Percentiles rank a stretch among this genome's conserved stretches.
phyloP scores from a whole-genome alignment of 2,797 vertebrate species.

The Sorex maritimensis region DNA sequence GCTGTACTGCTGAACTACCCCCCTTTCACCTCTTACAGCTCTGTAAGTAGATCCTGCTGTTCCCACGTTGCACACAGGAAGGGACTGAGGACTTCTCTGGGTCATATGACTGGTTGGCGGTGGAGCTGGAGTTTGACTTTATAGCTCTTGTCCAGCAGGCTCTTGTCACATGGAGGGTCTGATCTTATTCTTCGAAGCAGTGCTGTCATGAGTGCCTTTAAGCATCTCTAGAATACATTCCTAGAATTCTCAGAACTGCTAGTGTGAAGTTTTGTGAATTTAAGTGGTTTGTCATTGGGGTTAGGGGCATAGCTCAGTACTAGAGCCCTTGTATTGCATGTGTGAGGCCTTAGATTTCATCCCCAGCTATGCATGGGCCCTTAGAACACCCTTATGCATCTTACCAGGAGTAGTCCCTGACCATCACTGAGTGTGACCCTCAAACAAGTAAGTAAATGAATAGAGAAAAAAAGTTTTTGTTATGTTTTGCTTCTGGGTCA shows the following conservation, averaged over 20 bases:
- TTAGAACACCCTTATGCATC: too few species aligned
- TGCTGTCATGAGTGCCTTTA: constrained; percentile 36
- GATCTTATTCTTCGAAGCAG: not conserved
- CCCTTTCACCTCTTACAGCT: not conserved
- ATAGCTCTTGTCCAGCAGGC: not conserved
- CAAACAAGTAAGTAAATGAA: too few species aligned
- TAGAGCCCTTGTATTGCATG: too few species aligned
- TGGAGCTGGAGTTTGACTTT: constrained; percentile 28
- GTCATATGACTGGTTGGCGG: not conserved
- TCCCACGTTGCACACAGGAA: constrained; percentile 33
- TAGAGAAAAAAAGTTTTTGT: too few species aligned
- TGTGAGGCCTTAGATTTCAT: not conserved
- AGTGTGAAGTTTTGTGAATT: constrained; percentile 37
- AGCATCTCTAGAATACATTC: constrained; percentile 60
- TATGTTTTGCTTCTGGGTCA: too few species aligned
- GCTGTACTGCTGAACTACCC: not conserved
- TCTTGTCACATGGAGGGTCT: not conserved
- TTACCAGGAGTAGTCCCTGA: too few species aligned
- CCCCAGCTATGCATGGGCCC: not conserved
- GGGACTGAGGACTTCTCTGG: constrained; percentile 11
- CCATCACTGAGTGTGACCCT: too few species aligned
- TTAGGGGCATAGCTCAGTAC: too few species aligned
- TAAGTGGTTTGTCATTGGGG: constrained; percentile 29
- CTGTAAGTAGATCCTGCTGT: not conserved
- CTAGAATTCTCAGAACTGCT: constrained; percentile 39